phyloP scores from a whole-genome alignment of 2,888 invertebrate species.

The Nomada ruficornis region DNA sequence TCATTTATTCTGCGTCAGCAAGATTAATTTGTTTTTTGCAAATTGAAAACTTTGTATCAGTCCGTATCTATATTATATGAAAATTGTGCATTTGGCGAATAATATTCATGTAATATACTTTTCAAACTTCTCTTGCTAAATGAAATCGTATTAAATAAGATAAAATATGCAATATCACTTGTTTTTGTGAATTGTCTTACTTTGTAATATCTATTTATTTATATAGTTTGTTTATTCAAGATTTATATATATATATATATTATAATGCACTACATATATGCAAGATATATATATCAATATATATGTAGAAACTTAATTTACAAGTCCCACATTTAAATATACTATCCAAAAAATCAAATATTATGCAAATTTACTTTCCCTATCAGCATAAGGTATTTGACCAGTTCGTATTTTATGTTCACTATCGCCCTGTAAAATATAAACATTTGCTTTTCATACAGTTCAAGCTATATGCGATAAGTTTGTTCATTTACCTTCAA shows the following conservation, averaged over 20 bases:
- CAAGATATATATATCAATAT: background rate
- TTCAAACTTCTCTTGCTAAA: background rate
- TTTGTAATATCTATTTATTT: background rate
- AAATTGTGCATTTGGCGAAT: too few relatives aligned
- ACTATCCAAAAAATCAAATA: background rate
- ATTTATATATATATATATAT: background rate
- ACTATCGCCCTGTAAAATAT: constrained; percentile 84
- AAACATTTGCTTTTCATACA: constrained; percentile 80
- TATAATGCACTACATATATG: background rate
- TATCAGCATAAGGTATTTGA: constrained; percentile 91
- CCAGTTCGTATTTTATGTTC: constrained; percentile 89
- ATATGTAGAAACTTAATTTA: background rate
- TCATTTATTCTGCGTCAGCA: background rate
- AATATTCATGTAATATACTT: too few relatives aligned
- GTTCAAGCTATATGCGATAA: too few relatives aligned
- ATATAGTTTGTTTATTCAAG: background rate
- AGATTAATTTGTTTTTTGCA: background rate
- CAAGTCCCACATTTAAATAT: constrained; percentile 1
- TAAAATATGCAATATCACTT: background rate
- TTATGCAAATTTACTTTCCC: constrained; percentile 87
- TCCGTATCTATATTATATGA: background rate
- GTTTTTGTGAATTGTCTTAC: background rate
- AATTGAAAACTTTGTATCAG: background rate
- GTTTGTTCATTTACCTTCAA: too few relatives aligned
- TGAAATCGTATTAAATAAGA: background rate